phyloP scores from a whole-genome alignment of 2,113 vertebrate genomes.

The Dasyornis broadbenti region DNA sequence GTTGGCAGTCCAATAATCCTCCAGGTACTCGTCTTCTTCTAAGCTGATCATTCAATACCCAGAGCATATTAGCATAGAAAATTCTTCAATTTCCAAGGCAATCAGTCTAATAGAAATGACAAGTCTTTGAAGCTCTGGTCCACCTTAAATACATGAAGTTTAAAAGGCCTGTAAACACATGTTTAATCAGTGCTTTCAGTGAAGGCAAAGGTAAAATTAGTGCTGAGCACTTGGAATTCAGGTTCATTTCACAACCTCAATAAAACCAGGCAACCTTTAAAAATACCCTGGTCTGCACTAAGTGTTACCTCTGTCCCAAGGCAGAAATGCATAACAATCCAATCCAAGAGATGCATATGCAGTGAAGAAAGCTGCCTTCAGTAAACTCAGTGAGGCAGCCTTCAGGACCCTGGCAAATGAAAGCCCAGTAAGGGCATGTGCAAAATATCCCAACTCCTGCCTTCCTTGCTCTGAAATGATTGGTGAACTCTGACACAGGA shows the following conservation, averaged over 20 bases:
- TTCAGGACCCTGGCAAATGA: not conserved
- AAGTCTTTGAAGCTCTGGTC: not conserved
- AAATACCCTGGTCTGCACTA: not conserved
- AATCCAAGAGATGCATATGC: not conserved
- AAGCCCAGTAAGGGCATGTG: not conserved
- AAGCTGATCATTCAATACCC: constrained; percentile 35
- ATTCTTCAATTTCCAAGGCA: not conserved
- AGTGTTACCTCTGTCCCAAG: not conserved
- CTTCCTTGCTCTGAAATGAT: not conserved
- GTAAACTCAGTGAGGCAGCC: not conserved
- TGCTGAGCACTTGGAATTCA: not conserved
- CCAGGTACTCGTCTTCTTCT: constrained; percentile 23
- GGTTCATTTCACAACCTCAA: not conserved
- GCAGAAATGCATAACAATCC: not conserved
- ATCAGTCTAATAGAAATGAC: not conserved
- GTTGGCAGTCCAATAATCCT: constrained; percentile 17
- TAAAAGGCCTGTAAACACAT: not conserved
- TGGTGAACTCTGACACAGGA: not conserved
- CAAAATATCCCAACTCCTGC: not conserved
- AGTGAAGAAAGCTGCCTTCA: not conserved
- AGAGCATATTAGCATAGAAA: not conserved
- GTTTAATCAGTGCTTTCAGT: not conserved
- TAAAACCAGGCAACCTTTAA: not conserved
- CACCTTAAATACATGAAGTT: not conserved
- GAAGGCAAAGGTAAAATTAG: not conserved